A percentile compares a stretch with the other conserved stretches of the same genome.
Conservation (phyloP, 2,888 invertebrate genomes). For the Acheta domesticus region DNA sequence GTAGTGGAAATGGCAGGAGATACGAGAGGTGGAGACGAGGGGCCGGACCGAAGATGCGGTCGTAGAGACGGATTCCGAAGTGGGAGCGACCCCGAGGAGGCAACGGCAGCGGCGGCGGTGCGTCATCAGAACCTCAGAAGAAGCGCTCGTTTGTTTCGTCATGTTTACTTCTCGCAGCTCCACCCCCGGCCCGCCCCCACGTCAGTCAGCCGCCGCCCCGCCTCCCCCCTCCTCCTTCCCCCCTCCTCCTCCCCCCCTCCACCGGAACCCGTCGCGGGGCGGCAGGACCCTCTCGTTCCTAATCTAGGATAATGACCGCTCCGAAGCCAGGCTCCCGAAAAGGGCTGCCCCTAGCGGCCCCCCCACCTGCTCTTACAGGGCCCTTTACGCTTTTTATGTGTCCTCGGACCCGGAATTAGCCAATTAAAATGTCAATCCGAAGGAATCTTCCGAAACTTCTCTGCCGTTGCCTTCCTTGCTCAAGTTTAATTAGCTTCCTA, state of each 20-base stretch:
- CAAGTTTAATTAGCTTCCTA: neutral
- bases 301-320: slow-evolving; percentile 12
- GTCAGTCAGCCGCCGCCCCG: too few relatives aligned
- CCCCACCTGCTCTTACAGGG: neutral
- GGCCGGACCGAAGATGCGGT: too few relatives aligned
- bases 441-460: neutral
- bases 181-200: neutral
- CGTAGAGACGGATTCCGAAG: neutral
- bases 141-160: neutral
- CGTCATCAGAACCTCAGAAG: neutral
- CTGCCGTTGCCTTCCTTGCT: neutral
- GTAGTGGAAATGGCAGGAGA: neutral
- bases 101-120: neutral
- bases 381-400: too few relatives aligned
- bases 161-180: neutral
- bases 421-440: slow-evolving; percentile 1
- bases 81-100: neutral
- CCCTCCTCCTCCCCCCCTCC: neutral
- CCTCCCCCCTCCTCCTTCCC: too few relatives aligned
- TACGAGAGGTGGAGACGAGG: neutral
- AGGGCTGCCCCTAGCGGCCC: neutral
- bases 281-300: neutral
- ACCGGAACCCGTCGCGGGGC: neutral
- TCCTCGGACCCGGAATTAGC: neutral
- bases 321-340: neutral